These are phyloP conservation scores for Siniperca undulata DNA, from an alignment of 2,797 vertebrate genomes.

Conservation along the genomic window DNA sequence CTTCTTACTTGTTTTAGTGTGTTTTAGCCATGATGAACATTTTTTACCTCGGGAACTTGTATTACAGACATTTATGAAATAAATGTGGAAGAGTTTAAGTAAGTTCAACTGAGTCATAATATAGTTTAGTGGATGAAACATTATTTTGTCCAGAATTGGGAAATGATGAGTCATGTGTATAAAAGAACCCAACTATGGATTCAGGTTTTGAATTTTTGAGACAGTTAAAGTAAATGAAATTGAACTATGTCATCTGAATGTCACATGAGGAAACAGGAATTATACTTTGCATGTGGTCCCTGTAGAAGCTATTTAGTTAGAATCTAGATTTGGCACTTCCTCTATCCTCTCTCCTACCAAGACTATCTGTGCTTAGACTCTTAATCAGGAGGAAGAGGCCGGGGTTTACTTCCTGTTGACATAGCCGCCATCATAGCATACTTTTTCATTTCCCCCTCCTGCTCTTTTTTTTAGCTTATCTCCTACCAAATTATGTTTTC, in stretches of 20 bases:
- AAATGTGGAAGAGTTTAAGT: not conserved
- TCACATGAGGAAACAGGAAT: slow-evolving; percentile 74
- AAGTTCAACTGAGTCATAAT: not conserved
- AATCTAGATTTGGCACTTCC: slow-evolving; percentile 75
- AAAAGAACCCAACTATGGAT: not conserved
- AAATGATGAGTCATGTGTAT: not conserved
- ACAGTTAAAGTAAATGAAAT: not conserved
- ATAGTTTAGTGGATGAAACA: not conserved
- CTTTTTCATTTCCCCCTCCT: slow-evolving; percentile 38
- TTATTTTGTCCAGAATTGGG: not conserved
- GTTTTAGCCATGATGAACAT: not conserved
- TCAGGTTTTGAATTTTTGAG: not conserved
- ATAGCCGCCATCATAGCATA: slow-evolving; percentile 35
- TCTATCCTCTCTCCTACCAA: slow-evolving; percentile 59
- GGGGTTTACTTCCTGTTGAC: slow-evolving; percentile 74
- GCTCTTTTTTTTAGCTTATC: slow-evolving; percentile 36
- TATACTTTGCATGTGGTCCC: slow-evolving; percentile 39
- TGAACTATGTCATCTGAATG: slow-evolving; percentile 48
- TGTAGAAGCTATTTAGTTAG: slow-evolving; percentile 47
- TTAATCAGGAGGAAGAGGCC: slow-evolving; percentile 78
- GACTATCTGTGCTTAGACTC: slow-evolving; percentile 52
- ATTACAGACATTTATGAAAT: not conserved
- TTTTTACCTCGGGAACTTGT: not conserved
- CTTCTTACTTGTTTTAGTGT: not conserved
- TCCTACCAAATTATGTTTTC: slow-evolving; percentile 15